Evolutionary conservation across 2,113 vertebrate species (phyloP).

Genomic region (Bos taurus): ARS-UCD2.0 NC_037357.1:136776501-136777000

Average conservation of each 20-base stretch:
- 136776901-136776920: not conserved
- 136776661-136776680: rapidly evolving
- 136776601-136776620: not conserved
- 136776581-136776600: not conserved
- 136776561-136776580: not conserved
- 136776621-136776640: not conserved
- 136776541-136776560: not conserved
- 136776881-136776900: not conserved
- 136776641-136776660: not conserved
- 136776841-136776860: not conserved
- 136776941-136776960: not conserved
- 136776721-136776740: not conserved
- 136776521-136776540: not conserved
- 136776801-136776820: no score
- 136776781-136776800: not conserved
- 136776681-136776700: not conserved
- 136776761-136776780: not conserved
- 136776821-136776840: not conserved
- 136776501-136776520: rapidly evolving
- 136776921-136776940: not conserved
- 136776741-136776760: not conserved
- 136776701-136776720: not conserved
- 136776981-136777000: not conserved
- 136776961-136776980: not conserved
- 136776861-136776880: not conserved